A percentile compares a stretch with the other conserved stretches of the same genome.
These are phyloP conservation scores for Platysteira castanea DNA, from an alignment of 2,113 vertebrate genomes.

Conservation along the genomic window DNA sequence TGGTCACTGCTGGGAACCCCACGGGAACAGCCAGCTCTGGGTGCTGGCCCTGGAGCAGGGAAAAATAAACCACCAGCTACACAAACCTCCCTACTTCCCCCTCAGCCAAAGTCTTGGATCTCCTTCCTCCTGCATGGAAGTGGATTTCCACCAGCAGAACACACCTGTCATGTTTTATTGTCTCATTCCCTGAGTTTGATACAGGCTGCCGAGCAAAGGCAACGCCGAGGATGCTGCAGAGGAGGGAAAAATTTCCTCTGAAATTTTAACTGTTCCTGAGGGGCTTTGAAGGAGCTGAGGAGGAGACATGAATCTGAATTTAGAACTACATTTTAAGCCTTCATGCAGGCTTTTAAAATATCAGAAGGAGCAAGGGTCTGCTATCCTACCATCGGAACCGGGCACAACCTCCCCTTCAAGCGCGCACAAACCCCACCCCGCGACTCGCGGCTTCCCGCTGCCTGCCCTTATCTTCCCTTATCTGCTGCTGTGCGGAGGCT, in stretches of 20 bases:
- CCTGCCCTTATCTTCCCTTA: conserved; percentile 76
- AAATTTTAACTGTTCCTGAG: not conserved
- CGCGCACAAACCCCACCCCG: not conserved
- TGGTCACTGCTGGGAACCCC: not conserved
- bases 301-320: not conserved
- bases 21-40: rapidly evolving
- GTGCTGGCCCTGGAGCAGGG: not conserved
- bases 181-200: not conserved
- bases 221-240: not conserved
- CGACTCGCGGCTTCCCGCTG: conserved; percentile 57
- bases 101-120: not conserved
- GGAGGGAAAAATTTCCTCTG: not conserved
- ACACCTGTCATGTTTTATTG: not conserved
- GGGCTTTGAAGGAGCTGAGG: not conserved
- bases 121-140: not conserved
- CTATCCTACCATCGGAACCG: conserved; percentile 3
- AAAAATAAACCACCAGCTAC: not conserved
- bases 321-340: conserved; percentile 18
- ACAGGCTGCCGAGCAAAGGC: not conserved
- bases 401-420: conserved; percentile 7
- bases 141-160: not conserved
- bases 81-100: not conserved
- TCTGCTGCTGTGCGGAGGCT: conserved; percentile 65
- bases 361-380: not conserved
- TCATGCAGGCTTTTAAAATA: conserved; percentile 24